Base-by-base conservation (phyloP, 2,888 invertebrate species). In the Lepidonotus clava region DNA sequence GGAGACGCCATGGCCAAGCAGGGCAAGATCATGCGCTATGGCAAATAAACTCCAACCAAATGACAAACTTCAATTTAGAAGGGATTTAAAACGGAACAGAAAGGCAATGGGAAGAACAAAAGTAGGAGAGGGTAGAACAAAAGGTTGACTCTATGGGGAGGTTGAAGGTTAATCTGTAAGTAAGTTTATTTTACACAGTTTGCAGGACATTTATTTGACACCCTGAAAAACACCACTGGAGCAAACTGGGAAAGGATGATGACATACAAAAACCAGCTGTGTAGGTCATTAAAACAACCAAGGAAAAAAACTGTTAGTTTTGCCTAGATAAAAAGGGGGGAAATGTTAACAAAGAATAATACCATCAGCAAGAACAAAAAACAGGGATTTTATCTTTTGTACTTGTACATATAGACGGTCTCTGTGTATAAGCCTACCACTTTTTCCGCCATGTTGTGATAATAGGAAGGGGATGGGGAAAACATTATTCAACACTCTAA, bases 21-120 rank as follows among this genome's bases (percentile, higher is more conserved):
- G 66, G 90, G 90, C 21, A 92, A 91, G 67, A 90, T 92, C 51
- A 90, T 93, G 85, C 89, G 93, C 83, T 92, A 92, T 61, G 93
- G 93, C 34, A 85, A 87, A 46, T 87, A 84, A 53, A 11, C n/a
- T 53, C n/a, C 2, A 66, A 32, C 28, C 11, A 24, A 24, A 32
- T 66, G 66, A 66, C 21, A 66, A 28, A 24, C 32, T 28, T 18
- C n/a, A 28, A 24, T 53, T 46, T 66, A 28, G 66, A 14, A 66
- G 66, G 66, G 66, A 32, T 8, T 8, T 8, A 18, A 18, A 18
- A 18, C 8, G 46, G 46, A 18, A 18, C 8, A 18, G 46, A 18
- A 18, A 46, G 18, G 46, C 8, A 46, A 18, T 11, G 46, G 46
- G 46, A 46, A 18, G 46, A 46, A 46, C 8, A 18, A 46, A 18